Percentiles rank a stretch among this genome's conserved stretches.
These are phyloP conservation scores for Pipra filicauda DNA, from an alignment of 2,113 vertebrate species.

Conservation along the genomic window DNA sequence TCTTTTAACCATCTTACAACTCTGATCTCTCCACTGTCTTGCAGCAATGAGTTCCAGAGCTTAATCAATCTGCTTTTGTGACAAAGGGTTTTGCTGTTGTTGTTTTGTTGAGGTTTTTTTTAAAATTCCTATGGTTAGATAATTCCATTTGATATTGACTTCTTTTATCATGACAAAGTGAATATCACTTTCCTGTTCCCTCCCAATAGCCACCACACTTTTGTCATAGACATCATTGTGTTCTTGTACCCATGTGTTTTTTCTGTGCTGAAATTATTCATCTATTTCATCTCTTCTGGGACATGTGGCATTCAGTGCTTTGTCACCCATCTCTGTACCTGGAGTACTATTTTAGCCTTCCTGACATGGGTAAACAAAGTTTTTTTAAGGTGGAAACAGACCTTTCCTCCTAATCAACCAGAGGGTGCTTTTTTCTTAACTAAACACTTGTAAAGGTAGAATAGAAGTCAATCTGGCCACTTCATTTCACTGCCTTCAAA, in stretches of 20 bases:
- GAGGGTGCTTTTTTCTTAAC: neutral
- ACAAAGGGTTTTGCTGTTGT: neutral
- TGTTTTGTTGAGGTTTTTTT: fast-evolving
- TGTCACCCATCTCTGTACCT: neutral
- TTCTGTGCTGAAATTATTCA: neutral
- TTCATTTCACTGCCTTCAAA: neutral
- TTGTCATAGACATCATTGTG: neutral
- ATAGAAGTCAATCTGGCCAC: neutral
- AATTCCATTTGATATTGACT: neutral
- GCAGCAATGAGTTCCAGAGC: neutral
- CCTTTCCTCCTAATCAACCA: neutral
- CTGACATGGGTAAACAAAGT: neutral
- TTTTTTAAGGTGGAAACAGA: neutral
- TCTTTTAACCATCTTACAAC: neutral
- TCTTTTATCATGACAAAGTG: neutral
- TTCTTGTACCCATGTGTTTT: neutral
- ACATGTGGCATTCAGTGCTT: neutral
- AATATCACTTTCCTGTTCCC: neutral
- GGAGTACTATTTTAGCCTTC: neutral
- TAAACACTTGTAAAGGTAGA: neutral
- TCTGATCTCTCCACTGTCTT: neutral
- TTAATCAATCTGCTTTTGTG: neutral
- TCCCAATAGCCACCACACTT: neutral
- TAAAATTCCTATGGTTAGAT: neutral
- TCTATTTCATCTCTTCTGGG: neutral